Base-by-base conservation (phyloP, 2,888 invertebrate species). In the Deroplatys truncata region DNA sequence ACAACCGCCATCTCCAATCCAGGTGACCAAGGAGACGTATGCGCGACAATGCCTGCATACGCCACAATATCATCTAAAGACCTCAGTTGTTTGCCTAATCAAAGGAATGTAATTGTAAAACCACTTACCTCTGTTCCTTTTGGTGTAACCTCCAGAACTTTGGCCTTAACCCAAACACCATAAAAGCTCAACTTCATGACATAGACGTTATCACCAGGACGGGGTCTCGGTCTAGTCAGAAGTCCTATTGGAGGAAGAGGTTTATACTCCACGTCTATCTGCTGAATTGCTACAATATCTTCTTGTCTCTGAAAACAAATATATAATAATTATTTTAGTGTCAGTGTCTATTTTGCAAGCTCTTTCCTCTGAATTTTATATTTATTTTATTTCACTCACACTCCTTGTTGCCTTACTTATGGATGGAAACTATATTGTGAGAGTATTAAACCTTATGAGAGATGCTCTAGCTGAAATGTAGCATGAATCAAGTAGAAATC, bases 121-220 rank as follows among this genome's bases (percentile, higher is more conserved):
- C 2, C 13, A 20, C 84, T 84, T 35, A 87, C 87, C 83, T 87
- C 87, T 87, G 84, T 84, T 20, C 90, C 92, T 28, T 94, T 93
- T 0, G 93, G 92, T 84, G 93, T 92, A 3, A 95, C 92, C 10
- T 95, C 94, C n/a, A 94, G 91, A 0, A 96, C 92, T 25, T 93
- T 94, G 9, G 95, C 96, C 88, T 94, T 94, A 0, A 95, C 93
- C 97, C 97, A 97, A 10, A 96, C 94, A 49, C 95, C 95, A 92
- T 95, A 95, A 16, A 95, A 93, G 89, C 94, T 93, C 91, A 95
- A 95, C 91, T 95, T 95, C 94, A 96, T 96, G 4, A 95, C 95
- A 92, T 94, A 96, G 29, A 96, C 95, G 25, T 93, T 92, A 86
- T 94, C 94, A 85, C 95, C 95, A 0, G 94, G 91, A 28, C 93